A percentile compares a stretch with the other conserved stretches of the same genome.
phyloP scores from a whole-genome alignment of 2,888 invertebrate genomes.

The Clitarchus hookeri region DNA sequence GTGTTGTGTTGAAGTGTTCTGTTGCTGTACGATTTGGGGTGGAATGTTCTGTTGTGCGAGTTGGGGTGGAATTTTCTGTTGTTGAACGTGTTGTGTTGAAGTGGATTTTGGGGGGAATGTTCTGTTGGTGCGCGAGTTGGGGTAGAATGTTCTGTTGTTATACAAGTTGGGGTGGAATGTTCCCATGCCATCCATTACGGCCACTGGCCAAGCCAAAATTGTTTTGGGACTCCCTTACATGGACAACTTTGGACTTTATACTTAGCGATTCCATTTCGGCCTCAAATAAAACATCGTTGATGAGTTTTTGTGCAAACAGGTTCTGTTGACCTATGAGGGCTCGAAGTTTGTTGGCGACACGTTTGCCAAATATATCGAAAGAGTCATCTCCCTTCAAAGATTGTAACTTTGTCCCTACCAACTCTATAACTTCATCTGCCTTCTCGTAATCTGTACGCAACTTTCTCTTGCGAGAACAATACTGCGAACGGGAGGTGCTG shows the following conservation, averaged over 20 bases:
- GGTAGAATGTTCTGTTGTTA: no score
- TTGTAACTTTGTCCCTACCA: background rate
- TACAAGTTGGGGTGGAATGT: no score
- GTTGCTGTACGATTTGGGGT: background rate
- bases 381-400: background rate
- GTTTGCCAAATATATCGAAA: background rate
- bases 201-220: background rate
- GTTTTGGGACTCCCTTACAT: background rate
- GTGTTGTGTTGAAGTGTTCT: background rate
- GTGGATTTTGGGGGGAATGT: no score
- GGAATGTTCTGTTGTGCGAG: background rate
- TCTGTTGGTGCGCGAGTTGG: no score
- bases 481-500: background rate
- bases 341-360: conserved; percentile 1
- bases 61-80: background rate
- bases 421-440: background rate
- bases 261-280: background rate
- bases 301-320: background rate
- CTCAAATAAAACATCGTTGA: background rate
- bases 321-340: background rate
- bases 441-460: background rate
- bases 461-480: background rate
- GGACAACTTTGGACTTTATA: background rate
- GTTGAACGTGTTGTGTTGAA: no score
- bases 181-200: background rate